These are phyloP conservation scores for Melospiza georgiana DNA, from an alignment of 2,113 vertebrate genomes.

Conservation along the genomic window DNA sequence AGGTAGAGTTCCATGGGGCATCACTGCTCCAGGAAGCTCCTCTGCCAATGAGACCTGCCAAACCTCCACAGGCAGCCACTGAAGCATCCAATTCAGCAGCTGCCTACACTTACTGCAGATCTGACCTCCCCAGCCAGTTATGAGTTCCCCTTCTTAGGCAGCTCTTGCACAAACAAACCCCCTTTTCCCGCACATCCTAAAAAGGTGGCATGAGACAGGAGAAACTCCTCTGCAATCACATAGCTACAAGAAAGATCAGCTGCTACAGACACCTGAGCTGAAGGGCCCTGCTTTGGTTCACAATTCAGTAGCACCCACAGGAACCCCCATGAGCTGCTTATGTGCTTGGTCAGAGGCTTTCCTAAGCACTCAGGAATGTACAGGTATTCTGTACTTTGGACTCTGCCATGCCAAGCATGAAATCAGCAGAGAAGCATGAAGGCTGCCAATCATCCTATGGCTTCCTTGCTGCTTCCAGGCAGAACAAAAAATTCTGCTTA, in stretches of 20 bases:
- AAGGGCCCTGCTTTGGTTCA: not conserved
- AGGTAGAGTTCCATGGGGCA: rapidly evolving
- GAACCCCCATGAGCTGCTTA: not conserved
- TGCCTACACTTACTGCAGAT: not conserved
- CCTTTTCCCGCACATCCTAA: not conserved
- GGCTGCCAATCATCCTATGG: not conserved
- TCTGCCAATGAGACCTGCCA: not conserved
- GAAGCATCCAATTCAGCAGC: not conserved
- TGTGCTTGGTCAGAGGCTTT: not conserved
- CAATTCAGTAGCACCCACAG: not conserved
- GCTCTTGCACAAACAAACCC: not conserved
- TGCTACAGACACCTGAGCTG: not conserved
- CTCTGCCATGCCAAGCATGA: not conserved
- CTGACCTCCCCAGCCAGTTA: not conserved
- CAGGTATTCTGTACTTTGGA: not conserved
- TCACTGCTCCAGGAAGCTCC: not conserved
- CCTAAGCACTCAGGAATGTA: not conserved
- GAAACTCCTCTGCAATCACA: not conserved
- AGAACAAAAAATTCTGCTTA: not conserved
- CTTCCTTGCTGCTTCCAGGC: not conserved
- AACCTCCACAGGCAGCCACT: not conserved
- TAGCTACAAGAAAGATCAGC: not conserved
- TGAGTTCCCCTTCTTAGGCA: not conserved
- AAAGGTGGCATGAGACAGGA: not conserved
- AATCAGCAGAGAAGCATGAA: not conserved